Conservation (phyloP, 2,113 vertebrate genomes). For the Tylochromis polylepis region DNA sequence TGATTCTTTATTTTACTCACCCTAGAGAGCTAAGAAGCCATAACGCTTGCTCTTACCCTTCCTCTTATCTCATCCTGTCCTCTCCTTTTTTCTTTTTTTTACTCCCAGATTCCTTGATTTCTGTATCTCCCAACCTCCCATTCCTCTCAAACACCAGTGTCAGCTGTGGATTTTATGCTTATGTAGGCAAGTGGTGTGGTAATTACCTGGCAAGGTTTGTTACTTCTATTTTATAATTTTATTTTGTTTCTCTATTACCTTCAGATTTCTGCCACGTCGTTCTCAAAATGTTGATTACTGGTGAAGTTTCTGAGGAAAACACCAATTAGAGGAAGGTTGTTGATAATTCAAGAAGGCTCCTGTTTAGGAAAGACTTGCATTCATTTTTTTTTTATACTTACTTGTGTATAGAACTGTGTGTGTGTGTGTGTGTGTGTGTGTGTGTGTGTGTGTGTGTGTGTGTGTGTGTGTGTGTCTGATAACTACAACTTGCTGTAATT, state of each 20-base stretch:
- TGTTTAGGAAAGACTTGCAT: not conserved
- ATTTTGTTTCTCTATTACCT: not conserved
- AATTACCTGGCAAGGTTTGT: not conserved
- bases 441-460: not conserved
- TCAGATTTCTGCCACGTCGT: not conserved
- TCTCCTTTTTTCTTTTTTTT: not conserved
- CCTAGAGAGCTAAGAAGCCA: not conserved
- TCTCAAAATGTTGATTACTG: conserved; percentile 12
- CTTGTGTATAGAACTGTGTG: not conserved
- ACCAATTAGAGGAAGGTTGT: conserved; percentile 28
- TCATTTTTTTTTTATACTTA: not conserved
- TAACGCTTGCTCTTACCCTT: not conserved
- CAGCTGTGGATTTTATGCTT: not conserved
- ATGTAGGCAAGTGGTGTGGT: not conserved
- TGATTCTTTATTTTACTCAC: conserved; percentile 21
- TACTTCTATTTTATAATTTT: not conserved
- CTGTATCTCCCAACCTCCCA: not conserved
- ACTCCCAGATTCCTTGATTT: not conserved
- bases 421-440: not conserved
- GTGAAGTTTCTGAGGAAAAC: conserved; percentile 1
- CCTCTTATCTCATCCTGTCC: not conserved
- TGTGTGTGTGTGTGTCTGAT: not conserved
- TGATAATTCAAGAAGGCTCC: conserved; percentile 12
- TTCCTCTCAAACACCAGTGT: not conserved
- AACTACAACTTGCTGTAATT: conserved; percentile 37